Base-by-base conservation (phyloP, 2,113 vertebrate species). In the Zosterops pallidus region DNA sequence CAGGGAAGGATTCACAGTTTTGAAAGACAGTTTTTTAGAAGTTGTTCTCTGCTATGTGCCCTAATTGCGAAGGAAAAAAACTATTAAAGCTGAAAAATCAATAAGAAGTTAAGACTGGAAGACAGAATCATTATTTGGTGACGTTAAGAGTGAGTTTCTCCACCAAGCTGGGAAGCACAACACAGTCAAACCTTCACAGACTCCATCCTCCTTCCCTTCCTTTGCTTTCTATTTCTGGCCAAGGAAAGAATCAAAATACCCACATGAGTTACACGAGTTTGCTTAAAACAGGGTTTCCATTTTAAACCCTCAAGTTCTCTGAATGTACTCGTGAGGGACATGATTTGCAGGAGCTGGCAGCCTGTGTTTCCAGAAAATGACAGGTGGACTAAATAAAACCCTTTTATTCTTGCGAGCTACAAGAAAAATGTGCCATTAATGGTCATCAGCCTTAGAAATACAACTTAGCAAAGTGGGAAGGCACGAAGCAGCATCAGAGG, bases 171-270 rank as follows among this genome's bases (percentile, higher is more conserved):
- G 37, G 56, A 1, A 15, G 26, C 3, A 4, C 33, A 68, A 46
- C 0, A 4, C 25, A 59, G 17, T 21, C 60, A 86, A 84, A 56
- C 17, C 50, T 44, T 70, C 0, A 0, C 8, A 8, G 37, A 39
- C 21, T 92, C 60, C 50, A 39, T n/a, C 33, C 63, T 70, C 71
- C 50, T 83, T 23, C n/a, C 44, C 42, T 85, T 79, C 63, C 50
- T 75, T 80, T 76, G 46, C 46, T 57, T 87, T 83, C 71, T 86
- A 47, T 63, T 93, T 74, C 83, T 92, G 55, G 46, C 46, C 28
- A 67, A 59, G 24, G 33, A 24, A 88, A 89, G 39, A 83, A 81
- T 63, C 9, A 3, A 37, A 77, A 67, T 59, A 77, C 12, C 90
- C 71, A 63, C 90, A 72, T 5, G 46, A 83, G 35, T 67, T 77